Evolutionary conservation across 2,113 vertebrate genomes (phyloP).

Genomic region (Archilochus colubris): DNA sequence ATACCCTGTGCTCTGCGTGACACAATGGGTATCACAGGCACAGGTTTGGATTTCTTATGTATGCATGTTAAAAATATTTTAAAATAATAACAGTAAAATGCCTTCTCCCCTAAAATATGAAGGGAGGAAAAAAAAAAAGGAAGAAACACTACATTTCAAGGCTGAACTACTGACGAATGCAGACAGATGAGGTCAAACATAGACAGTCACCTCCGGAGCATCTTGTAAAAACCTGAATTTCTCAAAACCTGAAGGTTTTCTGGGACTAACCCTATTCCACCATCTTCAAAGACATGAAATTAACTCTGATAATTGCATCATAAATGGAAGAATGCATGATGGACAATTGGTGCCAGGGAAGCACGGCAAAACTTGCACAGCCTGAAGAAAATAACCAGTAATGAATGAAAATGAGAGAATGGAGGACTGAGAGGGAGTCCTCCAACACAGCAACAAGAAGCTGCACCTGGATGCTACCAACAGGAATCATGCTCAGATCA

Average conservation of each 20-base stretch:
- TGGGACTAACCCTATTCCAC: not conserved
- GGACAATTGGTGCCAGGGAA: not conserved
- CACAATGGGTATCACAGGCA: not conserved
- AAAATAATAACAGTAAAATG: not conserved
- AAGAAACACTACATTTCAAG: not conserved
- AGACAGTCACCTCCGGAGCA: not conserved
- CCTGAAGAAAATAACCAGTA: not conserved
- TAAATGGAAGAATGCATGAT: not conserved
- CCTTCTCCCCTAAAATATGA: not conserved
- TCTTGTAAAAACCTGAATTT: not conserved
- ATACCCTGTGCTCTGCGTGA: not conserved
- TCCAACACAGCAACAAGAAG: not conserved
- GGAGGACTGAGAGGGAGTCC: not conserved
- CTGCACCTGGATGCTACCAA: not conserved
- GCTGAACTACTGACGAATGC: not conserved
- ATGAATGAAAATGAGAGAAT: not conserved
- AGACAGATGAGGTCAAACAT: not conserved
- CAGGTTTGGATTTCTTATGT: not conserved
- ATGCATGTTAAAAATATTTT: not conserved
- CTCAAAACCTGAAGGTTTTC: not conserved
- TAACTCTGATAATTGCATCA: not conserved
- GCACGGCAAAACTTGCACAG: not conserved
- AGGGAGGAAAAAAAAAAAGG: not conserved
- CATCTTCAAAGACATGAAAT: not conserved
- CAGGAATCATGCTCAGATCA: not conserved